A percentile compares a stretch with the other conserved stretches of the same genome.
Conservation (phyloP, 2,888 invertebrate genomes). For the Caenorhabditis parvicauda region DNA sequence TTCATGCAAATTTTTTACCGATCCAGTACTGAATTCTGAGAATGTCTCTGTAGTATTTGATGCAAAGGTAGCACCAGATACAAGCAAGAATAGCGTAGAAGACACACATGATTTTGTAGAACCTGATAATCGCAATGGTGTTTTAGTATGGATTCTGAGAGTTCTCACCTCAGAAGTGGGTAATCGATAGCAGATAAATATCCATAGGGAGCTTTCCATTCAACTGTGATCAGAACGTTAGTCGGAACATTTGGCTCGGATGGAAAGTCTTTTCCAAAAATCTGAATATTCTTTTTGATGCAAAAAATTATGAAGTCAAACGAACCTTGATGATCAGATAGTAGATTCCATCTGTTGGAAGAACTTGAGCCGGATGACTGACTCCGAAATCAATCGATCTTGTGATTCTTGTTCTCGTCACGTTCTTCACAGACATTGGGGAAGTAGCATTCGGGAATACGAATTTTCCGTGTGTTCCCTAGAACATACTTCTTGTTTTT, state of each 20-base stretch:
- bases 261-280: slow-evolving; percentile 23
- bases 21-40: slow-evolving; percentile 93
- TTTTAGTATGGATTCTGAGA: background rate
- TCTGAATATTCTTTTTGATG: slow-evolving; percentile 2
- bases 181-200: slow-evolving; percentile 85
- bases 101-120: slow-evolving; percentile 85
- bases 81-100: slow-evolving; percentile 81
- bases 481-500: background rate
- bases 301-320: background rate
- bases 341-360: slow-evolving; percentile 59
- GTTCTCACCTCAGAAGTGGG: slow-evolving; percentile 73
- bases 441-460: slow-evolving; percentile 20
- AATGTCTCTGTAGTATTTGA: slow-evolving; percentile 84
- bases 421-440: slow-evolving; percentile 19
- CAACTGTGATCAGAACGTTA: slow-evolving; percentile 38
- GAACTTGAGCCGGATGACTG: slow-evolving; percentile 49
- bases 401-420: too few species aligned
- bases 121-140: slow-evolving; percentile 67
- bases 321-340: slow-evolving; percentile 54
- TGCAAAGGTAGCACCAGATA: slow-evolving; percentile 80
- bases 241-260: slow-evolving; percentile 7
- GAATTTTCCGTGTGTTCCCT: slow-evolving; percentile 30
- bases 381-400: slow-evolving; percentile 40
- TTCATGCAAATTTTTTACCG: slow-evolving; percentile 65
- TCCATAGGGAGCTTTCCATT: slow-evolving; percentile 70